Evolutionary conservation across 2,888 invertebrate genomes (phyloP).

Genomic region (Sepioteuthis lessoniana): DNA sequence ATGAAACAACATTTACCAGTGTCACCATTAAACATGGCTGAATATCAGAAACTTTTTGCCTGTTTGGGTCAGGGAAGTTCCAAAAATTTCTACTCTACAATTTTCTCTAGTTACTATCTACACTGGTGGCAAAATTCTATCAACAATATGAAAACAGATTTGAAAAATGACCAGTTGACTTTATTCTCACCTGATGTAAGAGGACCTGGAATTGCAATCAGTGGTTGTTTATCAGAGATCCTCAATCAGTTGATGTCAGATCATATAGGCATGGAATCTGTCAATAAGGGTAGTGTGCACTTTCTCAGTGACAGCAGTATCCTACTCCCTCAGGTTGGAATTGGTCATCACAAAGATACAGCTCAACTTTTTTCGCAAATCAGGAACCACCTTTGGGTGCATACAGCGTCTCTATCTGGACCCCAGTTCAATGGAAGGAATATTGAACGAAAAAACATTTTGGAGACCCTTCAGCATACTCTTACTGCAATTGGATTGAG

Average conservation of each 20-base stretch:
- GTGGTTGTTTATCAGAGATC: background rate
- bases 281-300: background rate
- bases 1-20: constrained; percentile 35
- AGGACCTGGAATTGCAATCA: constrained; percentile 38
- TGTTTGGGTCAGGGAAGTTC: constrained; percentile 34
- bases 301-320: constrained; percentile 38
- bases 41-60: constrained; percentile 37
- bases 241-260: background rate
- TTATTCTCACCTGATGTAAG: background rate
- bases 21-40: constrained; percentile 5
- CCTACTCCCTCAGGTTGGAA: constrained; percentile 16
- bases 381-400: constrained; percentile 61
- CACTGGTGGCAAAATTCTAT: constrained; percentile 43
- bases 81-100: constrained; percentile 35
- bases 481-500: background rate
- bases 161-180: background rate
- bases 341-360: constrained; percentile 16
- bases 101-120: background rate
- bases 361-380: background rate
- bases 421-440: constrained; percentile 52
- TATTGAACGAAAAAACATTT: constrained; percentile 38
- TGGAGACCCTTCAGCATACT: constrained; percentile 34
- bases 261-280: background rate
- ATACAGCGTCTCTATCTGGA: constrained; percentile 56
- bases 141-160: background rate